Evolutionary conservation across 2,888 invertebrate genomes (phyloP).

Genomic region (Beris chalybata): DNA sequence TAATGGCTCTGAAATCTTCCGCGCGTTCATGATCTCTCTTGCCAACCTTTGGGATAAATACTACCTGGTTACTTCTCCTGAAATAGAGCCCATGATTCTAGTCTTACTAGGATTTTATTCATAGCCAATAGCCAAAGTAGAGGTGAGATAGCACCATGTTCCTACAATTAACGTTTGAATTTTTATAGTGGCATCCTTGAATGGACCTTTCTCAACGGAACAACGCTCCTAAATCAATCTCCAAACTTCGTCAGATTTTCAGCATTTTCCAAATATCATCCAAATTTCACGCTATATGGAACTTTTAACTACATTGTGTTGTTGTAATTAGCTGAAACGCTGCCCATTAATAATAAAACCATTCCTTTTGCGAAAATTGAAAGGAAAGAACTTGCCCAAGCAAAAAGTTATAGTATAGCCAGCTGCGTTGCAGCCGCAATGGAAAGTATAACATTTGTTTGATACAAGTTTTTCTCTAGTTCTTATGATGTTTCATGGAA

Average conservation of each 20-base stretch:
- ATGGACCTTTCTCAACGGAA: not conserved
- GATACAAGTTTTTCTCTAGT: not conserved
- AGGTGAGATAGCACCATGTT: too few species aligned
- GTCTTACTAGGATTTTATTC: not conserved
- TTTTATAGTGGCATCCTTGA: slow-evolving; percentile 7
- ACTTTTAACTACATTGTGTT: not conserved
- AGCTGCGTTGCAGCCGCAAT: slow-evolving; percentile 5
- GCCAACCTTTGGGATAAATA: too few species aligned
- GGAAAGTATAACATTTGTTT: slow-evolving; percentile 1
- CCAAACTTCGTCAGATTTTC: not conserved
- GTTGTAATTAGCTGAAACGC: not conserved
- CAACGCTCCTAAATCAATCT: not conserved
- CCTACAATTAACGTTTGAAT: not conserved
- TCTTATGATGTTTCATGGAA: not conserved
- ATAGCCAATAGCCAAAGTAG: not conserved
- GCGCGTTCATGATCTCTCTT: too few species aligned
- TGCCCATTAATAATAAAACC: not conserved
- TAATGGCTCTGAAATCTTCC: too few species aligned
- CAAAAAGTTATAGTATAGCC: not conserved
- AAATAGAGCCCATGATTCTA: not conserved
- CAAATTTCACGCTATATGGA: not conserved
- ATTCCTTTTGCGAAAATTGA: not conserved
- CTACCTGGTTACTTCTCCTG: not conserved
- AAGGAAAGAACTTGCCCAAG: not conserved
- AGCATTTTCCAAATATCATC: not conserved